Percentiles rank a stretch among this genome's conserved stretches.
Evolutionary conservation across 2,113 vertebrate species (phyloP).

Genomic region (Gambusia affinis): DNA sequence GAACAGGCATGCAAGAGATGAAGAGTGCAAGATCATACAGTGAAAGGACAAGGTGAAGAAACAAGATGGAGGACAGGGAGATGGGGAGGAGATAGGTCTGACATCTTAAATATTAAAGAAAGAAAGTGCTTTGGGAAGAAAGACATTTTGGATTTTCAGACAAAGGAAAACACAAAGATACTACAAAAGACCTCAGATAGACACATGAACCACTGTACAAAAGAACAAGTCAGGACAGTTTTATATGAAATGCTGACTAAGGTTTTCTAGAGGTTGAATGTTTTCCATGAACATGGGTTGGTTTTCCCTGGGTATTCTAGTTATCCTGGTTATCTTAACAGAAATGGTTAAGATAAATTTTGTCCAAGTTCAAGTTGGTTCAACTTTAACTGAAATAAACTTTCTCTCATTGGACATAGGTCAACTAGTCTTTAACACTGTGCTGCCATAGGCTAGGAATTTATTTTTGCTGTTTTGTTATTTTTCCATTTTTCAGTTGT

Average conservation of each 20-base stretch:
- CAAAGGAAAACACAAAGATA: slow-evolving; percentile 23
- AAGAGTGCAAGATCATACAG: slow-evolving; percentile 54
- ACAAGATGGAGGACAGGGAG: slow-evolving; percentile 46
- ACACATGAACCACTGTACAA: background rate
- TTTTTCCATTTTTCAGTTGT: too few relatives aligned
- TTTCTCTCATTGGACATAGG: too few relatives aligned
- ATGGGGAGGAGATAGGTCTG: background rate
- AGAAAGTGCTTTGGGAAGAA: background rate
- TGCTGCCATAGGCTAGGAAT: too few relatives aligned
- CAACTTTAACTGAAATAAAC: background rate
- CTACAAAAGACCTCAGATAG: background rate
- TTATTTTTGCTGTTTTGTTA: too few relatives aligned
- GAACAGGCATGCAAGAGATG: slow-evolving; percentile 43
- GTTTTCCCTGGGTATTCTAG: too few relatives aligned
- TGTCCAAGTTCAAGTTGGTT: background rate
- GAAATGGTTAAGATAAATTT: background rate
- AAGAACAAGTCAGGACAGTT: background rate
- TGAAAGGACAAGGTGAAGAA: slow-evolving; percentile 51
- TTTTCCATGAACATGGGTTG: too few relatives aligned
- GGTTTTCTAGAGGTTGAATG: too few relatives aligned
- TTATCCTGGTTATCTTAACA: too few relatives aligned
- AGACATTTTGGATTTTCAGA: background rate
- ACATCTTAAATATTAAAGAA: slow-evolving; percentile 13
- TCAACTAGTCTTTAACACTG: too few relatives aligned
- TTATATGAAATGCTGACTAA: too few relatives aligned